Evolutionary conservation across 2,888 invertebrate species (phyloP).

Genomic region (Perizoma flavofasciatum): DNA sequence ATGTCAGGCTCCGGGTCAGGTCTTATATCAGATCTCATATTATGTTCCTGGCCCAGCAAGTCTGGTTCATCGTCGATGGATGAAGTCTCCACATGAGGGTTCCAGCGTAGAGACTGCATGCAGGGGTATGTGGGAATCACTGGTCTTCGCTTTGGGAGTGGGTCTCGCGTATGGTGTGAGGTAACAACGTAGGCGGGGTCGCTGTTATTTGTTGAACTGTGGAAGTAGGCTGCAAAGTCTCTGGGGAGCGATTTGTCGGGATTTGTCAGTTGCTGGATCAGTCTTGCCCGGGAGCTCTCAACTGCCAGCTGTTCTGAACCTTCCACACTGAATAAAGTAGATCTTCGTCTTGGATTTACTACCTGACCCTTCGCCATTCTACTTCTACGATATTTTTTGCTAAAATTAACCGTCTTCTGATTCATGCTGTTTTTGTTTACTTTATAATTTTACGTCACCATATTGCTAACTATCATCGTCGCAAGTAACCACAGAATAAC

Average conservation of each 20-base stretch:
- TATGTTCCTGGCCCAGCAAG: background rate
- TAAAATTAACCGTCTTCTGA: slow-evolving; percentile 27
- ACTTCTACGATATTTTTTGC: slow-evolving; percentile 29
- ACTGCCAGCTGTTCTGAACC: slow-evolving; percentile 42
- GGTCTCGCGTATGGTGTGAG: slow-evolving; percentile 40
- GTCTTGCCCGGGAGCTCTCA: slow-evolving; percentile 46
- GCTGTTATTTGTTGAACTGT: slow-evolving; percentile 34
- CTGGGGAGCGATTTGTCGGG: slow-evolving; percentile 30
- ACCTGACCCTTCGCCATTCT: slow-evolving; percentile 27
- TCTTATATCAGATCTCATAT: background rate
- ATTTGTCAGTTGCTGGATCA: slow-evolving; percentile 39
- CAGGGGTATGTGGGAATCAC: slow-evolving; percentile 46
- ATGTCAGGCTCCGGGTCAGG: background rate
- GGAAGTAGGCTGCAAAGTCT: slow-evolving; percentile 52
- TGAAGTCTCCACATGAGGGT: slow-evolving; percentile 42
- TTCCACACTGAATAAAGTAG: slow-evolving; percentile 41
- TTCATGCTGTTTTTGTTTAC: slow-evolving; percentile 37
- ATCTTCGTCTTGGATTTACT: slow-evolving; percentile 21
- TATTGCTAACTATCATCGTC: slow-evolving; percentile 33
- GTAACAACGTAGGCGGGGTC: slow-evolving; percentile 46
- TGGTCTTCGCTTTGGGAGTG: slow-evolving; percentile 5
- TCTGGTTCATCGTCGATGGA: slow-evolving; percentile 33
- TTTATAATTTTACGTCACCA: slow-evolving; percentile 43
- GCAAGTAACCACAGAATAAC: slow-evolving; percentile 1
- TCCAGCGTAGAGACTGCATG: slow-evolving; percentile 48